phyloP scores from a whole-genome alignment of 2,113 vertebrate species.

The Seriola rivoliana region DNA sequence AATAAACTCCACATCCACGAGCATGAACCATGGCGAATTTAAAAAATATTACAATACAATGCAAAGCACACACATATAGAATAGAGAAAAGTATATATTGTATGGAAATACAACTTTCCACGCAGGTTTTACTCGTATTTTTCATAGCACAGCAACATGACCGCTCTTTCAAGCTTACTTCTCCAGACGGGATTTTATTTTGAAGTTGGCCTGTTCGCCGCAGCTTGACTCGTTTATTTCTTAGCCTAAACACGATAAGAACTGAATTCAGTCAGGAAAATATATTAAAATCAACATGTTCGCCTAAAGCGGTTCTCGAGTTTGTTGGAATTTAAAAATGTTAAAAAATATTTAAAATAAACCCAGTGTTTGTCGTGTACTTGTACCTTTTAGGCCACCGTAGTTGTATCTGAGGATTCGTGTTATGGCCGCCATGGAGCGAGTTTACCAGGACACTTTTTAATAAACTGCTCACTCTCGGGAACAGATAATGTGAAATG shows the following conservation, averaged over 20 bases:
- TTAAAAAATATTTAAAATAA: neutral
- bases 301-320: too few relatives aligned
- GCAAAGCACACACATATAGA: neutral
- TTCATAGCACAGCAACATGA: neutral
- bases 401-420: neutral
- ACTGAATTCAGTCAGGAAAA: neutral
- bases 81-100: too few relatives aligned
- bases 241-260: neutral
- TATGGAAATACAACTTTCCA: neutral
- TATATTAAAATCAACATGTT: neutral
- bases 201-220: neutral
- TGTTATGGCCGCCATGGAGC: constrained; percentile 25
- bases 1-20: constrained; percentile 4
- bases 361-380: too few relatives aligned
- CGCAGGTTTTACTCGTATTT: neutral
- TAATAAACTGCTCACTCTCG: neutral
- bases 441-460: neutral
- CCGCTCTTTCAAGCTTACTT: neutral
- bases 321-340: neutral
- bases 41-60: neutral
- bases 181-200: neutral
- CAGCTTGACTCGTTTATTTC: neutral
- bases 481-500: constrained; percentile 78
- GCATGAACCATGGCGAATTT: neutral
- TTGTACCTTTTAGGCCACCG: constrained; percentile 36